Base-by-base conservation (phyloP, 2,113 vertebrate genomes). In the Rhinopomastus cyanomelas region DNA sequence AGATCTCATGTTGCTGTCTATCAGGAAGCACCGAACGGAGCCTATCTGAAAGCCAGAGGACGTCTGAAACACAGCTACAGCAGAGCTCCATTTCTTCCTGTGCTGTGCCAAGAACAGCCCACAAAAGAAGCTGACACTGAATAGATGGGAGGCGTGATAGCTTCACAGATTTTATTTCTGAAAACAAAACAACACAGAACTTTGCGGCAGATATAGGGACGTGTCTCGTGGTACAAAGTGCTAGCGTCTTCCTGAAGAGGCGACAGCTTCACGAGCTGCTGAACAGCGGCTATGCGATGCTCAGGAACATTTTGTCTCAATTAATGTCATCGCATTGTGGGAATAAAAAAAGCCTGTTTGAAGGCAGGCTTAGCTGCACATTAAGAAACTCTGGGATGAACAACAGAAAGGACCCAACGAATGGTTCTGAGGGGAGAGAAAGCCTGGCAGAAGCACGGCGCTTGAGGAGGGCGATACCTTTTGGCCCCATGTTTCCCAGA, bases 161-260 rank as follows among this genome's bases (percentile, higher is more conserved):
- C 86, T 84, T 37, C 7, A 62, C 1, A 90, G 55, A 64, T 77
- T 95, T 96, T 95, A 95, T 94, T 96, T 92, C 92, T 80, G 74
- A 90, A 87, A 93, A 95, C 66, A 95, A 93, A 93, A 72, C 80
- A 91, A 85, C 93, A 75, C 56, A 94, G 86, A 88, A 92, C 71
- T 93, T 85, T 67, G 90, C 84, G 87, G 81, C 66, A 88, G 88
- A 88, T 77, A 88, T 17, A 92, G 75, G 61, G 90, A 93, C 0
- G 9, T 72, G 68, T 84, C 84, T 81, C 0, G 0, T 81, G 23
- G 81, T 85, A 94, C 71, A 73, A 87, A 95, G 92, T 88, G 86
- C 74, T 73, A 84, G 83, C 57, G 37, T 93, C 83, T 86, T 88
- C 34, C 34, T 74, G 71, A 71, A 83, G 81, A 90, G 76, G 0